phyloP scores from a whole-genome alignment of 2,797 vertebrate species.

The Percopsis omiscomaycus region DNA sequence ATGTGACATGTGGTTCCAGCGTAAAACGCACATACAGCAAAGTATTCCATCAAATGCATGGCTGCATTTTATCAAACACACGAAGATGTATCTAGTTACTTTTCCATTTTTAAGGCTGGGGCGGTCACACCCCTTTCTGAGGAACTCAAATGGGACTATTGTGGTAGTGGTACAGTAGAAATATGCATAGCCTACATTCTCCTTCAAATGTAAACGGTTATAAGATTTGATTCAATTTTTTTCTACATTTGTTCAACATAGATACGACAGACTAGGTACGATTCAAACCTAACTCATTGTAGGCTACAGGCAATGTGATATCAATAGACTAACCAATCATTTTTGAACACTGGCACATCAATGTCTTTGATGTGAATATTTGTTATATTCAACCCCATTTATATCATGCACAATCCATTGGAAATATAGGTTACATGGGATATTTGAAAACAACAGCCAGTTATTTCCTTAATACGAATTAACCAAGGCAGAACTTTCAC shows the following conservation, averaged over 20 bases:
- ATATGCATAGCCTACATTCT: slow-evolving; percentile 33
- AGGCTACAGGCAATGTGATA: too few species aligned
- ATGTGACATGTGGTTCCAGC: slow-evolving; percentile 42
- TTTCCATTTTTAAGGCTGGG: slow-evolving; percentile 65
- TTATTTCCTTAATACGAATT: slow-evolving; percentile 27
- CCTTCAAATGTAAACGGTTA: slow-evolving; percentile 5
- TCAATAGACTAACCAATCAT: slow-evolving; percentile 26
- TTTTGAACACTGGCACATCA: slow-evolving; percentile 14
- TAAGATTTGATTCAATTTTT: slow-evolving; percentile 27
- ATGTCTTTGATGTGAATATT: slow-evolving; percentile 22
- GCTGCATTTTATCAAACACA: slow-evolving; percentile 66
- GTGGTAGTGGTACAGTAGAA: slow-evolving; percentile 7
- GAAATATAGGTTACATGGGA: not conserved
- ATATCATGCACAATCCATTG: not conserved
- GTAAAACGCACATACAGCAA: slow-evolving; percentile 46
- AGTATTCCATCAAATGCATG: slow-evolving; percentile 46
- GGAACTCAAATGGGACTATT: slow-evolving; percentile 69
- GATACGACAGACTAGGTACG: slow-evolving; percentile 13
- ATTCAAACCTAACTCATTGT: slow-evolving; percentile 28
- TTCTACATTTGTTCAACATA: slow-evolving; percentile 28
- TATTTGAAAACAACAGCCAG: slow-evolving; percentile 26
- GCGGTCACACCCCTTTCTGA: slow-evolving; percentile 75
- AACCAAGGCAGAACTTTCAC: slow-evolving; percentile 65
- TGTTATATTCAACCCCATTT: not conserved
- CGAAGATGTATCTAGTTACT: slow-evolving; percentile 73